Conservation (phyloP, 92 coral and sea anemone species). For the Actinostola sp. region DNA sequence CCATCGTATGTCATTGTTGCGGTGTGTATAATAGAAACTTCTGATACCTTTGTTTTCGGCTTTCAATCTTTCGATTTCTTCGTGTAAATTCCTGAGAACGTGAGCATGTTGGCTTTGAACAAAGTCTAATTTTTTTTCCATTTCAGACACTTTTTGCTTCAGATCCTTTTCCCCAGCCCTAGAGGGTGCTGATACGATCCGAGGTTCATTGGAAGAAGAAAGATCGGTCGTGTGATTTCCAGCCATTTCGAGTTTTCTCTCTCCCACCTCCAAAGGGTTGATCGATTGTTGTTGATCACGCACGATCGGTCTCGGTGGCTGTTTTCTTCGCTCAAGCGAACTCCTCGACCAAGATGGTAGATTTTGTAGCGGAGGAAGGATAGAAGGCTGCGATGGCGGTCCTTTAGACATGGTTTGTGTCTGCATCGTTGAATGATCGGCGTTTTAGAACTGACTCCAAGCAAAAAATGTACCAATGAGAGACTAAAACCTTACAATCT, state of each 20-base stretch:
- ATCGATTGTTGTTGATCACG: constrained; percentile 81
- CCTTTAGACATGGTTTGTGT: constrained; percentile 82
- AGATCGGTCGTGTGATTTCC: constrained; percentile 36
- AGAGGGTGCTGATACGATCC: constrained; percentile 93
- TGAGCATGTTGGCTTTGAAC: constrained; percentile 84
- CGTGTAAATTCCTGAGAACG: constrained; percentile 78
- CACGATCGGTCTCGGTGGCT: constrained; percentile 79
- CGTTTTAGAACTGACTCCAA: not conserved
- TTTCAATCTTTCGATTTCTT: constrained; percentile 90
- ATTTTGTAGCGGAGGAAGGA: constrained; percentile 94
- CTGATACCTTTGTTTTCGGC: constrained; percentile 98
- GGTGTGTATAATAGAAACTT: not conserved
- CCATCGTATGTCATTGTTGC: not conserved
- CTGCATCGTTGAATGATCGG: constrained; percentile 27
- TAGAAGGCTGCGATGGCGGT: constrained; percentile 69
- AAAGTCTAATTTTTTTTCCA: constrained; percentile 83
- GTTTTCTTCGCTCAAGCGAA: constrained; percentile 85
- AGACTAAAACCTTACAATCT: constrained; percentile 4
- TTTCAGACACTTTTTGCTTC: constrained; percentile 59
- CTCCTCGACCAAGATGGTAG: constrained; percentile 99
- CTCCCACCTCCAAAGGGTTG: constrained; percentile 49
- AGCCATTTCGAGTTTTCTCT: constrained; percentile 34
- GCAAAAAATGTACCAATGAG: constrained; percentile 16
- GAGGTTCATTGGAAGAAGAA: constrained; percentile 35
- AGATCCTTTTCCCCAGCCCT: constrained; percentile 63